phyloP scores from a whole-genome alignment of 1,140 invertebrate genomes.

The Megalopta genalis region DNA sequence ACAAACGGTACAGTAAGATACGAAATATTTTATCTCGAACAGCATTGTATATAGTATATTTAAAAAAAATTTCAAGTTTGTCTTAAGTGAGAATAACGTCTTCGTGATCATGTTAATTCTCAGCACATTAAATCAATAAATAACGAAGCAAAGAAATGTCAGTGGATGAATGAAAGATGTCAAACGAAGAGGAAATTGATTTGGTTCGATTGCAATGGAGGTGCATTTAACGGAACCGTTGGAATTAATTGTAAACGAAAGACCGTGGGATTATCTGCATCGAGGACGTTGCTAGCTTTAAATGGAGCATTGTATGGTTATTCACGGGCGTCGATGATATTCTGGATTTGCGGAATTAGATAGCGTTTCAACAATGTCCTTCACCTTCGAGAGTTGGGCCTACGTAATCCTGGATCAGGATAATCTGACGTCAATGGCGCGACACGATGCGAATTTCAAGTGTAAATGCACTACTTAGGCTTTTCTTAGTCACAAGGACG shows the following conservation, averaged over 20 bases:
- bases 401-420: conserved; percentile 69
- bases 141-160: too few relatives aligned
- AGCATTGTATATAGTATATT: too few relatives aligned
- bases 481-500: neutral
- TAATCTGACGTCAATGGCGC: conserved; percentile 73
- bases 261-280: conserved; percentile 4
- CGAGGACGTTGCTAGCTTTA: conserved; percentile 38
- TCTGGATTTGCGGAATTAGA: conserved; percentile 55
- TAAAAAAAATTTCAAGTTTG: too few relatives aligned
- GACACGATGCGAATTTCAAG: conserved; percentile 65
- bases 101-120: too few relatives aligned
- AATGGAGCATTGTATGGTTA: conserved; percentile 33
- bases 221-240: neutral
- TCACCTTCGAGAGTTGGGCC: conserved; percentile 32
- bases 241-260: neutral
- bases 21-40: too few relatives aligned
- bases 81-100: too few relatives aligned
- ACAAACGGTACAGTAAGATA: too few relatives aligned
- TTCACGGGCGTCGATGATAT: conserved; percentile 9
- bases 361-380: conserved; percentile 62
- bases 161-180: too few relatives aligned
- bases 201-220: too few relatives aligned
- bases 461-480: conserved; percentile 67
- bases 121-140: too few relatives aligned
- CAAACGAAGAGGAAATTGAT: too few relatives aligned